These are phyloP conservation scores for Saguinus midas DNA, from an alignment of 2,113 vertebrate species.

Conservation along the genomic window DNA sequence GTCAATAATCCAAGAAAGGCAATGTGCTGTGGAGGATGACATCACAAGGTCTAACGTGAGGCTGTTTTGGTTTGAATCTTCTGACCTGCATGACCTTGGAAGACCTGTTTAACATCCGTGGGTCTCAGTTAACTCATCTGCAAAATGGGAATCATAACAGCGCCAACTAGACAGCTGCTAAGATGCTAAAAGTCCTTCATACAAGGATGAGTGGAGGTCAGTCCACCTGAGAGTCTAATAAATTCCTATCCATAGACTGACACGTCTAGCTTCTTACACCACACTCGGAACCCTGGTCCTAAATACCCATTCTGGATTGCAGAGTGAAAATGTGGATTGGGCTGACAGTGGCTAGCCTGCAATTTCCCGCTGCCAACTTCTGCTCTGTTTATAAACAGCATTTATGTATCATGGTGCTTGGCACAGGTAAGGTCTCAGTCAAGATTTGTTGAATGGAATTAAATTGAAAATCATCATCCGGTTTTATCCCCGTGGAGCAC, in stretches of 20 bases:
- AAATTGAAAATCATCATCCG: neutral
- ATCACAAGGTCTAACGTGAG: neutral
- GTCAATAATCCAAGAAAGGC: neutral
- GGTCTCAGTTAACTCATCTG: neutral
- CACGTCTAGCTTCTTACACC: neutral
- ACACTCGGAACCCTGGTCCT: neutral
- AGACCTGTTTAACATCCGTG: neutral
- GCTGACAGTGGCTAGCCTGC: neutral
- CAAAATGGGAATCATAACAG: neutral
- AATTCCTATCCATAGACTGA: neutral
- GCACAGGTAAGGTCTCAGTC: neutral
- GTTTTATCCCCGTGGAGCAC: neutral
- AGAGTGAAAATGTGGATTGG: neutral
- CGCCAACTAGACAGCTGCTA: neutral
- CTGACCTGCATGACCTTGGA: neutral
- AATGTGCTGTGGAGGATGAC: neutral
- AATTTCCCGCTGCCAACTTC: neutral
- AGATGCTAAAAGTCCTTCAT: neutral
- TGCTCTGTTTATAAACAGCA: neutral
- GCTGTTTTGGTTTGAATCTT: neutral
- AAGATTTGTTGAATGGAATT: neutral
- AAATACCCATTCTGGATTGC: neutral
- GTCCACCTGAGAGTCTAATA: neutral
- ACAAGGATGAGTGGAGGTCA: neutral
- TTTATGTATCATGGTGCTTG: neutral